These are phyloP conservation scores for Sarotherodon lohbergeri DNA, from an alignment of 2,113 vertebrate species.

Conservation along the genomic window DNA sequence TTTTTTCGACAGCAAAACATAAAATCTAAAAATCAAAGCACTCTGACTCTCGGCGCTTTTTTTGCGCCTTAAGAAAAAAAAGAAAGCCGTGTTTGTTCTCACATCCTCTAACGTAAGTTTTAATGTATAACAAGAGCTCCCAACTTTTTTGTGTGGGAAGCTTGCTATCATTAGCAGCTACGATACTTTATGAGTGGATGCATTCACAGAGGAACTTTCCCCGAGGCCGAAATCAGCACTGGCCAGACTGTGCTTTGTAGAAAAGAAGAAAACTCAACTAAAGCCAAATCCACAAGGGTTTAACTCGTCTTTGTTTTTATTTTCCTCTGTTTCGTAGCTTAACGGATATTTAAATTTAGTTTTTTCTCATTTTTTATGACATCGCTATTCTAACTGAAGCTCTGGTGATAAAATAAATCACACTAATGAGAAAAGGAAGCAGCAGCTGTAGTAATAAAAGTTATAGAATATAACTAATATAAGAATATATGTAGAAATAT, in stretches of 20 bases:
- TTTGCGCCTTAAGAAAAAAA: not conserved
- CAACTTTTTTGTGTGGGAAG: constrained; percentile 19
- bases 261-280: not conserved
- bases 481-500: not conserved
- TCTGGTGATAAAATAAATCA: not conserved
- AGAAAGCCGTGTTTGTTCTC: not conserved
- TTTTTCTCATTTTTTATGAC: not conserved
- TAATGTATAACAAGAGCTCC: constrained; percentile 5
- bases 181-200: not conserved
- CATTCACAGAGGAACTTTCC: constrained; percentile 1
- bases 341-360: not conserved
- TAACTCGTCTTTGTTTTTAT: not conserved
- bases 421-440: not conserved
- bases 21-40: not conserved
- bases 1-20: not conserved
- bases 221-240: constrained; percentile 4
- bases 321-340: not conserved
- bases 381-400: not conserved
- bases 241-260: not conserved
- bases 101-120: constrained; percentile 1
- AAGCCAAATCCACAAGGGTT: not conserved
- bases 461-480: not conserved
- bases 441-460: not conserved
- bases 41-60: not conserved
- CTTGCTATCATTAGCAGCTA: constrained; percentile 14